phyloP scores from a whole-genome alignment of 92 coral and sea anemone species.

The Epizoanthus ramosus region DNA sequence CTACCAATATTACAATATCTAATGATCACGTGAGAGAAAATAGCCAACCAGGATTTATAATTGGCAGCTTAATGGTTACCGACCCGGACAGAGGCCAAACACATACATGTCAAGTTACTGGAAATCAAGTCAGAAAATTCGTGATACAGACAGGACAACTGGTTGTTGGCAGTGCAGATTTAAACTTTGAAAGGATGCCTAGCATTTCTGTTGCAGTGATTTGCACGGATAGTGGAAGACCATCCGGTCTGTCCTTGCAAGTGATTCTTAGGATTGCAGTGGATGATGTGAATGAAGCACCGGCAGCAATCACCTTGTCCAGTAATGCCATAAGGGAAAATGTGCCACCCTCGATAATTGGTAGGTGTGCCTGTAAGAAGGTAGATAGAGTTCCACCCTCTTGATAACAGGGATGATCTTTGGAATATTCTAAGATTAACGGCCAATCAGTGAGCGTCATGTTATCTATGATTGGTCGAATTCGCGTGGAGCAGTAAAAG shows the following conservation, averaged over 20 bases:
- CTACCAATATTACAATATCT: constrained; percentile 66
- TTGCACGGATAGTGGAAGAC: constrained; percentile 77
- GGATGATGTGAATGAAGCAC: constrained; percentile 75
- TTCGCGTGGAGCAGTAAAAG: no score
- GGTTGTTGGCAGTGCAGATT: constrained; percentile 54
- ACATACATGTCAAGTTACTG: constrained; percentile 73
- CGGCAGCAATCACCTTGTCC: constrained; percentile 62
- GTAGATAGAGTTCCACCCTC: no score
- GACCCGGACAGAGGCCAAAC: constrained; percentile 95
- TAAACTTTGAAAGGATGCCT: constrained; percentile 76
- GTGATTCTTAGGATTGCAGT: constrained; percentile 43
- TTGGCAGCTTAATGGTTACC: constrained; percentile 77
- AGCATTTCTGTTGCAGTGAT: constrained; percentile 56
- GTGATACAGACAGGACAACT: constrained; percentile 52
- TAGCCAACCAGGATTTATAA: constrained; percentile 72
- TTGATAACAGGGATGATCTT: no score
- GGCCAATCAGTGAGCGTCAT: no score
- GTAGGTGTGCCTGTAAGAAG: constrained; percentile 36
- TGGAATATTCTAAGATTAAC: no score
- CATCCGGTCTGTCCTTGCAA: constrained; percentile 57
- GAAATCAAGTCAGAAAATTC: constrained; percentile 68
- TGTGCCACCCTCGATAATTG: constrained; percentile 63
- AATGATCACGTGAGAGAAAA: constrained; percentile 75
- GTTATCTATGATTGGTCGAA: no score
- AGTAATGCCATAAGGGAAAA: constrained; percentile 79